Evolutionary conservation across 1,140 invertebrate species (phyloP).

Genomic region (Ips typographus): DNA sequence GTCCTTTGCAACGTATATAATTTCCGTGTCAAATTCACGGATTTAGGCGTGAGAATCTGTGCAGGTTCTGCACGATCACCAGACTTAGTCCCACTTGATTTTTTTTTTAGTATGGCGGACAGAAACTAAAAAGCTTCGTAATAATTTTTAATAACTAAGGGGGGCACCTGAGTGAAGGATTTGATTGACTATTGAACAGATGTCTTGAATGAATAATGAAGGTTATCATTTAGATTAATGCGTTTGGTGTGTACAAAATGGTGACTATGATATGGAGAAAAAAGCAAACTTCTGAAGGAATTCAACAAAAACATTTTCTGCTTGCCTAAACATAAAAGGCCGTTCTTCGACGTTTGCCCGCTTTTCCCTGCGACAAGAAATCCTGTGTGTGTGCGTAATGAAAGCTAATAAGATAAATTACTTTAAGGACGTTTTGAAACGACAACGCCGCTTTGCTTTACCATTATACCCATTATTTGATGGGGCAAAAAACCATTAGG

Average conservation of each 20-base stretch:
- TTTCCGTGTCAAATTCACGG: slow-evolving; percentile 9
- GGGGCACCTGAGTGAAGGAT: slow-evolving; percentile 14
- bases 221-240: slow-evolving; percentile 48
- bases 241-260: slow-evolving; percentile 40
- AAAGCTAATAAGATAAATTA: slow-evolving; percentile 45
- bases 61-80: background rate
- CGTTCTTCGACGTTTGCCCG: background rate
- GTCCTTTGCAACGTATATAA: slow-evolving; percentile 22
- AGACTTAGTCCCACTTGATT: too few relatives aligned
- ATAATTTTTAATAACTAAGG: slow-evolving; percentile 25
- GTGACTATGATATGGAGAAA: slow-evolving; percentile 10
- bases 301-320: too few relatives aligned
- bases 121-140: slow-evolving; percentile 18
- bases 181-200: slow-evolving; percentile 45
- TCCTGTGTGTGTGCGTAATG: slow-evolving; percentile 36
- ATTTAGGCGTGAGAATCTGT: background rate
- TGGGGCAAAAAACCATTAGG: slow-evolving; percentile 2
- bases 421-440: slow-evolving; percentile 36
- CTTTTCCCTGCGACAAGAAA: slow-evolving; percentile 31
- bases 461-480: slow-evolving; percentile 27
- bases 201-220: slow-evolving; percentile 46
- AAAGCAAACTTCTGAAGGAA: too few relatives aligned
- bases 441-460: slow-evolving; percentile 38
- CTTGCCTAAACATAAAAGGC: too few relatives aligned
- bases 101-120: background rate